Evolutionary conservation across 2,113 vertebrate species (phyloP), one percentile per base, ranked within the genome.

Genomic region (Eclectus roratus): DNA sequence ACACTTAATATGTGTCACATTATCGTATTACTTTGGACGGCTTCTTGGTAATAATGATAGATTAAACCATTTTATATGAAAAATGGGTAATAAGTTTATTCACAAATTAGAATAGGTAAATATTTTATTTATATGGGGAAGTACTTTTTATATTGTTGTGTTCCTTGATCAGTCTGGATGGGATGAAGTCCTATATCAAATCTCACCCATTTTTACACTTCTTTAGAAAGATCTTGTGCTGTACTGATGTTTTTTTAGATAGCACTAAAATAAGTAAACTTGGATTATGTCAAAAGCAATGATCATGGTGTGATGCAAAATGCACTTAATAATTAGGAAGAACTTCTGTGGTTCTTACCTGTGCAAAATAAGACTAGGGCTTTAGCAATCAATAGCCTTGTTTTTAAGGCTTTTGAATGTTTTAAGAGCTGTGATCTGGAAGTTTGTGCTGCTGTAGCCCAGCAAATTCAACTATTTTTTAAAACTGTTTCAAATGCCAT

Each of bases 391-490:
- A 85, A 84, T 56, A 84, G 46, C 27, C 46, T 91, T 74, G 25
- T 21, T 83, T 88, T 78, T 52, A 88, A 68, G 50, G 72, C 35
- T 50, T 76, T 60, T 84, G 28, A 65, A 66, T 46, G 70, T 76
- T 93, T 89, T 71, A 94, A 81, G 70, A 88, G n/a, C 52, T 84
- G 50, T 64, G 41, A 61, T 77, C 66, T 17, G 15, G 49, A 93
- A 82, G 49, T 90, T 90, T 84, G 80, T 68, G 50, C 14, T 56
- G 13, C 60, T 80, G 94, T 93, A 90, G 56, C 83, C 77, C 94
- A 93, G 94, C 92, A 96, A 93, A 94, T 70, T 74, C 33, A 74
- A 56, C 15, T 41, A 21, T 4, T 85, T 91, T 72, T 65, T 3
- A 4, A 61, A 79, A 58, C 44, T 43, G 8, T 76, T 84, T 68